Evolutionary conservation across 1,140 invertebrate genomes (phyloP).

Genomic region (Dendrolimus kikuchii): DNA sequence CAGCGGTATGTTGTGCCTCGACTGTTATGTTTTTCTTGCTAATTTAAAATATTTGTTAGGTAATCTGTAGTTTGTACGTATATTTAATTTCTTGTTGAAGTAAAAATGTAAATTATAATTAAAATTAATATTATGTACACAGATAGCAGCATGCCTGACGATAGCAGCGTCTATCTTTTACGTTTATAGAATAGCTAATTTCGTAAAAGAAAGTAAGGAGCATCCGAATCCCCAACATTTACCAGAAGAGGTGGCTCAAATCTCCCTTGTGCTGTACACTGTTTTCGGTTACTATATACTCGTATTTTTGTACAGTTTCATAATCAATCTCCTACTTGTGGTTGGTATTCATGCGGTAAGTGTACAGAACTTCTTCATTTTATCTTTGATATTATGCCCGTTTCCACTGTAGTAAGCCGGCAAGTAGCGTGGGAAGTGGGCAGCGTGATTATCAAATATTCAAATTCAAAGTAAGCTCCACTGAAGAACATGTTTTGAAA

Average conservation of each 20-base stretch:
- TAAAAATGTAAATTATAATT: not conserved
- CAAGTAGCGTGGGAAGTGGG: too few species aligned
- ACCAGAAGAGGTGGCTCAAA: constrained; percentile 25
- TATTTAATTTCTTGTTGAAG: too few species aligned
- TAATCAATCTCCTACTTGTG: constrained; percentile 45
- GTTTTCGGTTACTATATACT: constrained; percentile 39
- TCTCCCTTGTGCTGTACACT: constrained; percentile 39
- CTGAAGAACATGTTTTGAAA: too few species aligned
- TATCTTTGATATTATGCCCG: constrained; percentile 4
- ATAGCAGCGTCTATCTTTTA: constrained; percentile 24
- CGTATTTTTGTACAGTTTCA: constrained; percentile 39
- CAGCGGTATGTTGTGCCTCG: too few species aligned
- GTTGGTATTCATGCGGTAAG: constrained; percentile 48
- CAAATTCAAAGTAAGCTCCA: too few species aligned
- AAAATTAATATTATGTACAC: constrained; percentile 18
- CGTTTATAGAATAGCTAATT: constrained; percentile 37
- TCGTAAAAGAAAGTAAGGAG: constrained; percentile 23
- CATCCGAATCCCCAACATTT: constrained; percentile 24
- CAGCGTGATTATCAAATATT: too few species aligned
- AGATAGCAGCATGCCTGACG: constrained; percentile 30
- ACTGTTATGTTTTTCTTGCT: too few species aligned
- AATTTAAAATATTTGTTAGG: too few species aligned
- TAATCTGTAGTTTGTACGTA: not conserved
- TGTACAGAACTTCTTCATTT: not conserved
- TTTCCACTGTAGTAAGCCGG: too few species aligned